These are phyloP conservation scores for Potorous gilbertii DNA, from an alignment of 2,797 vertebrate genomes.

Conservation along the genomic window DNA sequence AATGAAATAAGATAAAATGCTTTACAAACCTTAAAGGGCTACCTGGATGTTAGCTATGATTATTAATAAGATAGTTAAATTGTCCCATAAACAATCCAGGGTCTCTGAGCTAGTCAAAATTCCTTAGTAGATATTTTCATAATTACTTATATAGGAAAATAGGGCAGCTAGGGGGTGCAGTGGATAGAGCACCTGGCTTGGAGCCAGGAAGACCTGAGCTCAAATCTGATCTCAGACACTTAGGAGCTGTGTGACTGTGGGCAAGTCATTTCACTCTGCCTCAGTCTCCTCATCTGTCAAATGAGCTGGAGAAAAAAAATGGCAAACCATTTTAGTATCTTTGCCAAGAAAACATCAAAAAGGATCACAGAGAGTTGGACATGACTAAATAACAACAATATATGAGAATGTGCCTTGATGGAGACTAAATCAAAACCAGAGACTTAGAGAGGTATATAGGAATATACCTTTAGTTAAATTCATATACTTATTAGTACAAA, in stretches of 20 bases:
- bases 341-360: neutral
- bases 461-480: neutral
- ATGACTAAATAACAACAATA: neutral
- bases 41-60: neutral
- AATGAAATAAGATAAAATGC: neutral
- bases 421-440: neutral
- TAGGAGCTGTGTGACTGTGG: neutral
- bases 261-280: neutral
- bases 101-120: neutral
- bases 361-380: neutral
- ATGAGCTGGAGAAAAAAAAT: neutral
- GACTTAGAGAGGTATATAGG: neutral
- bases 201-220: neutral
- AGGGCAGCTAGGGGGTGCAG: no score
- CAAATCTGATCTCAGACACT: neutral
- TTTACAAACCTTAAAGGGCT: neutral
- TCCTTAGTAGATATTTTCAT: neutral
- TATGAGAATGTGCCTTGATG: neutral
- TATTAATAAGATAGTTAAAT: neutral
- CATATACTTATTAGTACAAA: neutral
- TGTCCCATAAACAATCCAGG: neutral
- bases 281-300: neutral
- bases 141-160: neutral
- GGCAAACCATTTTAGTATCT: neutral
- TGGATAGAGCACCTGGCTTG: no score